Conservation (phyloP, 64 coral and sea anemone genomes). For the Acropora yongei region DNA sequence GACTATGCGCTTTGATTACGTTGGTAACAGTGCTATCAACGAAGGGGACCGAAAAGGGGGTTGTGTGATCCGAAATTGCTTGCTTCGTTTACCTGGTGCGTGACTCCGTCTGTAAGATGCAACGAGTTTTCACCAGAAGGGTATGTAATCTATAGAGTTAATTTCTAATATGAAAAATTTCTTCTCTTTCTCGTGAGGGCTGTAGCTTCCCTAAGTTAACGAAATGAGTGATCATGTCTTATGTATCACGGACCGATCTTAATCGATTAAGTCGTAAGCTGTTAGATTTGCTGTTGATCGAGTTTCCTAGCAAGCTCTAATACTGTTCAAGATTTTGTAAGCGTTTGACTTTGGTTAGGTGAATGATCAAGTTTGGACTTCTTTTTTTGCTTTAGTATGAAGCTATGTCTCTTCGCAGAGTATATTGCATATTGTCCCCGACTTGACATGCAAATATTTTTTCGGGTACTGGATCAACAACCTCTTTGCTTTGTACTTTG, state of each 20-base stretch:
- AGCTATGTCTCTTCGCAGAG: background rate
- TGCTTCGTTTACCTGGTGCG: conserved; percentile 23
- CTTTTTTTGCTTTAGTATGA: background rate
- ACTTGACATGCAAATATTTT: background rate
- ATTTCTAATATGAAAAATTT: too few species aligned
- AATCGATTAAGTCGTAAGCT: too few species aligned
- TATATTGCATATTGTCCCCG: background rate
- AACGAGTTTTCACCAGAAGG: conserved; percentile 65
- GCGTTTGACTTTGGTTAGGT: background rate
- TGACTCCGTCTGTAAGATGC: conserved; percentile 56
- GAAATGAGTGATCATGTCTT: background rate
- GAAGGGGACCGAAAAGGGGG: too few species aligned
- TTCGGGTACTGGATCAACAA: background rate
- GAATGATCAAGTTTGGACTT: background rate
- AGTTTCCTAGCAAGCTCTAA: too few species aligned
- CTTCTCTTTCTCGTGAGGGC: too few species aligned
- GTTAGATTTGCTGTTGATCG: too few species aligned
- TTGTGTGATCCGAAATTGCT: background rate
- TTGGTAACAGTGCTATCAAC: background rate
- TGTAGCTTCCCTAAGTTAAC: background rate
- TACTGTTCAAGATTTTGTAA: background rate
- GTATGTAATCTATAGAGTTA: conserved; percentile 21
- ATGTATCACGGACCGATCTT: too few species aligned
- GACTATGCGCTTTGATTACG: conserved; percentile 13
- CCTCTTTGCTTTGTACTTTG: background rate